phyloP scores from a whole-genome alignment of 1,140 invertebrate genomes.

The Drosophila nasuta region DNA sequence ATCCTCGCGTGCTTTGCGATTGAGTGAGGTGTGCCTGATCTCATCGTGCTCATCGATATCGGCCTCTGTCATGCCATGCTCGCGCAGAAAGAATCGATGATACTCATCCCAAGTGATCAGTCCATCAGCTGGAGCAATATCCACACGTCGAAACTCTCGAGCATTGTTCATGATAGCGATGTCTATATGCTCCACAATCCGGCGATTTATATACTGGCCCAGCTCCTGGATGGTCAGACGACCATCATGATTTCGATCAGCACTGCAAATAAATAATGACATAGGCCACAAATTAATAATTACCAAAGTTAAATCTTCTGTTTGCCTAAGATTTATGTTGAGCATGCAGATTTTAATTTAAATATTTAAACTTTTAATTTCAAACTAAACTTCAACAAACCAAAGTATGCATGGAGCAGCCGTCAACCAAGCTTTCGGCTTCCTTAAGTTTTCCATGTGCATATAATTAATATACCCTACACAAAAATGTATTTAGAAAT shows the following conservation, averaged over 20 bases:
- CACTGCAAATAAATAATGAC: constrained; percentile 85
- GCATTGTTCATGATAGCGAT: constrained; percentile 90
- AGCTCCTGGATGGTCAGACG: constrained; percentile 89
- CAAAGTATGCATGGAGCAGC: not conserved
- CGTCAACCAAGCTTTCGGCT: not conserved
- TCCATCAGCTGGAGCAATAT: constrained; percentile 91
- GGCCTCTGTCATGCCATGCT: constrained; percentile 88
- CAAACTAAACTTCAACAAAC: not conserved
- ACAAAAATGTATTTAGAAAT: not conserved
- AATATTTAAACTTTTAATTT: constrained; percentile 1
- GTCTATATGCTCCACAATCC: constrained; percentile 91
- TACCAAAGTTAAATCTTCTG: too few relatives aligned
- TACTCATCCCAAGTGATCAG: constrained; percentile 93
- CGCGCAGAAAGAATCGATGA: constrained; percentile 89
- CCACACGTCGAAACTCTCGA: constrained; percentile 90
- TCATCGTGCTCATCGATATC: constrained; percentile 89
- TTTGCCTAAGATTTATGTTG: too few relatives aligned
- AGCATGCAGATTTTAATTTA: too few relatives aligned
- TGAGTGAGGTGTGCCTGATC: constrained; percentile 87
- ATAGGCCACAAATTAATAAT: not conserved
- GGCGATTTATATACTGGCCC: constrained; percentile 89
- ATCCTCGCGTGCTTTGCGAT: constrained; percentile 85
- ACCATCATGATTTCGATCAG: constrained; percentile 88
- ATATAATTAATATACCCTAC: not conserved
- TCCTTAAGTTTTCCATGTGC: not conserved